Conservation (phyloP, 2,888 invertebrate species). For the Notodonta ziczac region DNA sequence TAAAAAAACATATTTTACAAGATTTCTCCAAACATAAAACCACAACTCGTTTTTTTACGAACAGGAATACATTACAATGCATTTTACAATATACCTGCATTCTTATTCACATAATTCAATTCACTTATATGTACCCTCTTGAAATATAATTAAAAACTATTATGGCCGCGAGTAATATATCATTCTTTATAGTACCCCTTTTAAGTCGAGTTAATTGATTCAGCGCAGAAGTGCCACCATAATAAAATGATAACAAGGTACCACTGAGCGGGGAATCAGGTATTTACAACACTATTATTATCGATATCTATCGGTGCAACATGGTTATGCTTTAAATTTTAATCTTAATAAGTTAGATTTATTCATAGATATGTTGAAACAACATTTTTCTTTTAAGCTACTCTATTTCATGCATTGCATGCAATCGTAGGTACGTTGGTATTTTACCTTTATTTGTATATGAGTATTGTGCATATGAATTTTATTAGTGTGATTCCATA, state of each 20-base stretch:
- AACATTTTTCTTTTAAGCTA: no score
- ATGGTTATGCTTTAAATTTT: slow-evolving; percentile 12
- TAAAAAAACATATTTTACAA: not conserved
- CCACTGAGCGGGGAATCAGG: slow-evolving; percentile 39
- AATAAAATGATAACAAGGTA: slow-evolving; percentile 68
- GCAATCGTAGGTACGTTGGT: no score
- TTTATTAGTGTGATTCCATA: no score
- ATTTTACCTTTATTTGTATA: no score
- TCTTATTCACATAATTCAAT: slow-evolving; percentile 3
- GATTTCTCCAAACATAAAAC: slow-evolving; percentile 4
- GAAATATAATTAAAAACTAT: slow-evolving; percentile 78
- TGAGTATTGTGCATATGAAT: no score
- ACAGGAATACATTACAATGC: not conserved
- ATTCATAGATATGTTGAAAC: no score
- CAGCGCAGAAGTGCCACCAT: slow-evolving; percentile 62
- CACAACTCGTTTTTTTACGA: slow-evolving; percentile 7
- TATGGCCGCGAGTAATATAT: slow-evolving; percentile 68
- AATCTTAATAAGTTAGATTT: not conserved
- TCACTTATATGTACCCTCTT: slow-evolving; percentile 45
- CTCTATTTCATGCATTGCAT: no score
- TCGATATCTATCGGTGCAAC: slow-evolving; percentile 10
- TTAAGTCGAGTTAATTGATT: slow-evolving; percentile 71
- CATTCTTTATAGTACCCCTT: slow-evolving; percentile 74
- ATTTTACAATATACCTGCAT: slow-evolving; percentile 6
- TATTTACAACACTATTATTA: slow-evolving; percentile 37